Evolutionary conservation across 2,797 vertebrate species (phyloP).

Genomic region (Enteromius anoplus): DNA sequence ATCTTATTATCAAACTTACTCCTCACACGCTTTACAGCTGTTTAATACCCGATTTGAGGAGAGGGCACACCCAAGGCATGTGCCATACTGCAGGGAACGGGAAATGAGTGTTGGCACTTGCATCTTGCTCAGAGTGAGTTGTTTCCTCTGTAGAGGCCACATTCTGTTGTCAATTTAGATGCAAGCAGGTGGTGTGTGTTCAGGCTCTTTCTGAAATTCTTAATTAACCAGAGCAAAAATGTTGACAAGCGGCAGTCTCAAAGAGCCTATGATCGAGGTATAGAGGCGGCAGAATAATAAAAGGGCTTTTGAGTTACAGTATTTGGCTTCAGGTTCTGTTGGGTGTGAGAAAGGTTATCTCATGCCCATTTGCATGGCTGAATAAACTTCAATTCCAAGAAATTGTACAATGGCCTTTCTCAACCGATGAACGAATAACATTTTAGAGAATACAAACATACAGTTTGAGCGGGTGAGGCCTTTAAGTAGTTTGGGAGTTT

Average conservation of each 20-base stretch:
- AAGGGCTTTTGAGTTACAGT: neutral
- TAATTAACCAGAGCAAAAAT: slow-evolving; percentile 50
- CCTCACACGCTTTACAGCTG: slow-evolving; percentile 3
- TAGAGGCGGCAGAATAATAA: neutral
- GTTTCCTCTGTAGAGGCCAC: slow-evolving; percentile 15
- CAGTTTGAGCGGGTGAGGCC: neutral
- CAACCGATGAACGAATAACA: neutral
- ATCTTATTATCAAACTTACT: slow-evolving; percentile 31
- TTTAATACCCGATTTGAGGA: slow-evolving; percentile 22
- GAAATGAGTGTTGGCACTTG: slow-evolving; percentile 20
- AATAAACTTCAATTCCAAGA: neutral
- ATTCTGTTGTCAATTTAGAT: slow-evolving; percentile 40
- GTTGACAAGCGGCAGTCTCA: slow-evolving; percentile 13
- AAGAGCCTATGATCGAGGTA: slow-evolving; percentile 27
- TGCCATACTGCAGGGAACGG: slow-evolving; percentile 10
- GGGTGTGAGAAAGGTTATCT: slow-evolving; percentile 16
- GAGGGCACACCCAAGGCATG: slow-evolving; percentile 26
- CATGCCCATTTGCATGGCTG: slow-evolving; percentile 4
- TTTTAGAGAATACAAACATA: neutral
- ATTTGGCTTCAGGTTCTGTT: slow-evolving; percentile 6
- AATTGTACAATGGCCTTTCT: slow-evolving; percentile 3
- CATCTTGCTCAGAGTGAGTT: slow-evolving; percentile 3
- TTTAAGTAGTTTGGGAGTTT: neutral
- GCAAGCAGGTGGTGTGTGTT: slow-evolving; percentile 26
- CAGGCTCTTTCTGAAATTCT: slow-evolving; percentile 31